Percentiles rank a stretch among this genome's conserved stretches.
phyloP scores from a whole-genome alignment of 2,888 invertebrate genomes.

The Mellilla xanthometata region DNA sequence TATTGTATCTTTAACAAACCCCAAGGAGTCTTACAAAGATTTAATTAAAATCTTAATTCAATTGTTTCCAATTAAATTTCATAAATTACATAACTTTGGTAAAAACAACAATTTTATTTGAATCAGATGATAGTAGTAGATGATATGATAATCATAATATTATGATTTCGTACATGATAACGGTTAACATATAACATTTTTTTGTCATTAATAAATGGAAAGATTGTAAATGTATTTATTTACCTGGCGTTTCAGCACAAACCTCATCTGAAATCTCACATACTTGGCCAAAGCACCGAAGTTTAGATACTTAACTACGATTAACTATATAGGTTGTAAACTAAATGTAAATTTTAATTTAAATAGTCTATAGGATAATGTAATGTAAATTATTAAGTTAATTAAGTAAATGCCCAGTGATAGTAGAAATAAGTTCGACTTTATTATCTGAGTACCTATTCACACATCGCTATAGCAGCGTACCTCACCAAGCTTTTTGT shows the following conservation, averaged over 20 bases:
- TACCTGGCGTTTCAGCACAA: conserved; percentile 2
- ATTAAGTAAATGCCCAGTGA: conserved; percentile 77
- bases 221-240: conserved; percentile 14
- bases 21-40: too few species aligned
- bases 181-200: too few species aligned
- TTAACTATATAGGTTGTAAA: conserved; percentile 59
- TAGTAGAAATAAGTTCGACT: conserved; percentile 75
- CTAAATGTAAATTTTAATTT: conserved; percentile 63
- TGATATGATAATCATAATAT: too few species aligned
- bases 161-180: too few species aligned
- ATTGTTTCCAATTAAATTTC: too few species aligned
- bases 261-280: conserved; percentile 40
- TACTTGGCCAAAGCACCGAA: conserved; percentile 77
- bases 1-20: conserved; percentile 20
- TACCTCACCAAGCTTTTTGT: too few species aligned
- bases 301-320: conserved; percentile 44
- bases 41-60: too few species aligned
- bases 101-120: too few species aligned
- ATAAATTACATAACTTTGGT: too few species aligned
- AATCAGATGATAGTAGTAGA: too few species aligned
- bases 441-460: conserved; percentile 43
- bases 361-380: conserved; percentile 28
- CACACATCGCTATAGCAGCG: conserved; percentile 46
- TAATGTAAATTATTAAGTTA: conserved; percentile 58
- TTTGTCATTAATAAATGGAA: conserved; percentile 10